phyloP scores from a whole-genome alignment of 2,888 invertebrate genomes.

The Lacanobia wlatinum region DNA sequence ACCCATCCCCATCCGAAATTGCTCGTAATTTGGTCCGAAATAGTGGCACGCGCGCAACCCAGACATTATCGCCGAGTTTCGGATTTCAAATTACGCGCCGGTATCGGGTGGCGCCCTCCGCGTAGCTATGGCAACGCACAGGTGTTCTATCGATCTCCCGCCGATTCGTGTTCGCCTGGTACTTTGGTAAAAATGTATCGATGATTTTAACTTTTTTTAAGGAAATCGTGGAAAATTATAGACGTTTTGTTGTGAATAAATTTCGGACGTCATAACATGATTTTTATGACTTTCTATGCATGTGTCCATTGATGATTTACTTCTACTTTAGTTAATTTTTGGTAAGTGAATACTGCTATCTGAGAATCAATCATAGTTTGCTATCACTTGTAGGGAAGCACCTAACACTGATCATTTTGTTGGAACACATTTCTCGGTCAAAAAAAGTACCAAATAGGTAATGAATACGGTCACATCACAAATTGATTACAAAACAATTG shows the following conservation, averaged over 20 bases:
- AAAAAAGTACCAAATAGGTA: too few species aligned
- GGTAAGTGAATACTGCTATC: too few species aligned
- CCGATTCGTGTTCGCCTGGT: conserved; percentile 74
- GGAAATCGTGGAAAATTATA: conserved; percentile 5
- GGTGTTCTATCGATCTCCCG: conserved; percentile 87
- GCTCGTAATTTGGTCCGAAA: conserved; percentile 83
- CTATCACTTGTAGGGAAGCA: too few species aligned
- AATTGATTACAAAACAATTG: conserved; percentile 12
- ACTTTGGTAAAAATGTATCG: conserved; percentile 59
- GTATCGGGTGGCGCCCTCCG: conserved; percentile 89
- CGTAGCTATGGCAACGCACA: conserved; percentile 87
- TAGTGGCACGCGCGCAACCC: conserved; percentile 80
- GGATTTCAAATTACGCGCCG: conserved; percentile 90
- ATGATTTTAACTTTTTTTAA: conserved; percentile 50
- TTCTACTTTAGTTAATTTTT: too few species aligned
- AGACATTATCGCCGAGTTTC: conserved; percentile 88
- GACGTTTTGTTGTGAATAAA: not conserved
- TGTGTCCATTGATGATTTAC: conserved; percentile 5
- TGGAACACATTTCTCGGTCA: not conserved
- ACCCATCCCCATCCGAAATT: conserved; percentile 80
- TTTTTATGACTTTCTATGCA: not conserved
- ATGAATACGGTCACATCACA: not conserved
- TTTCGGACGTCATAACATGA: not conserved
- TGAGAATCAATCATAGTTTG: too few species aligned
- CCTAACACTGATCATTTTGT: too few species aligned